Evolutionary conservation across 2,888 invertebrate species (phyloP).

Genomic region (Tinea trinotella): DNA sequence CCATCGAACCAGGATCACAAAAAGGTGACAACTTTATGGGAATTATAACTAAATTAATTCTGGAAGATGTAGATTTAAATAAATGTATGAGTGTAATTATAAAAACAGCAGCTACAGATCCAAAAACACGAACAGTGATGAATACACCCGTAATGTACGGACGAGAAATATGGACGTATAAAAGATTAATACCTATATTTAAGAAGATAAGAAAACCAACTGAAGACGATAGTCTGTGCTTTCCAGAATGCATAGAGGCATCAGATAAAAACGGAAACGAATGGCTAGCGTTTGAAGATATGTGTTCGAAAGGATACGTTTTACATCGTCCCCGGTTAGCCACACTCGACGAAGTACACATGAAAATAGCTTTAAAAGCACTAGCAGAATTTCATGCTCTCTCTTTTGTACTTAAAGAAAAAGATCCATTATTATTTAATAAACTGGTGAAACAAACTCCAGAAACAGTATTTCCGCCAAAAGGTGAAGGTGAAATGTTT

Average conservation of each 20-base stretch:
- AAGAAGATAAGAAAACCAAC: background rate
- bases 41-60: constrained; percentile 8
- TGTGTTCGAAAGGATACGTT: background rate
- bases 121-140: background rate
- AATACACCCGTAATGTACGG: background rate
- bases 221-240: background rate
- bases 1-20: constrained; percentile 9
- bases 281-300: constrained; percentile 17
- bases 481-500: background rate
- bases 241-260: background rate
- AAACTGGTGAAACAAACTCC: background rate
- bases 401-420: constrained; percentile 2
- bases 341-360: constrained; percentile 4
- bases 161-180: constrained; percentile 12
- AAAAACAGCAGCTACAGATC: constrained; percentile 10
- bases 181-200: constrained; percentile 2
- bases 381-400: constrained; percentile 16
- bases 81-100: constrained; percentile 2
- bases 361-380: constrained; percentile 7
- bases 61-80: background rate
- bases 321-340: constrained; percentile 15
- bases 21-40: constrained; percentile 17
- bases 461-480: background rate
- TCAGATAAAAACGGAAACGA: constrained; percentile 2
- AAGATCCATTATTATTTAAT: background rate